These are phyloP conservation scores for Adrianichthys oophorus DNA, from an alignment of 2,797 vertebrate species.

Conservation along the genomic window DNA sequence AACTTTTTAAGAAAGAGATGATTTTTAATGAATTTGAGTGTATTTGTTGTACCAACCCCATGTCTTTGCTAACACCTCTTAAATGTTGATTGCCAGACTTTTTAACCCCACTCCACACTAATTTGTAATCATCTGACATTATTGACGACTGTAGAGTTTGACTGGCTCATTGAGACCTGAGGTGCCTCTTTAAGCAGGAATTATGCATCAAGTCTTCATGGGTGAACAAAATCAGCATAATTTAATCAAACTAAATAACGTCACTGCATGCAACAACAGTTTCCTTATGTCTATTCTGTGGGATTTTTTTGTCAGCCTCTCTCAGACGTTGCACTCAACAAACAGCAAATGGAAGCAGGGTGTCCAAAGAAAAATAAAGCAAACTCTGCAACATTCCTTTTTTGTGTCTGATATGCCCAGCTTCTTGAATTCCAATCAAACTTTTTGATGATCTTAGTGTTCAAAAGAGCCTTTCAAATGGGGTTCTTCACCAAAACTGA, in stretches of 20 bases:
- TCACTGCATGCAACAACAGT: constrained; percentile 50
- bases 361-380: too few relatives aligned
- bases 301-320: constrained; percentile 43
- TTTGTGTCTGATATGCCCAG: constrained; percentile 23
- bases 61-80: not conserved
- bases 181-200: too few relatives aligned
- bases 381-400: constrained; percentile 6
- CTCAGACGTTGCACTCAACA: constrained; percentile 23
- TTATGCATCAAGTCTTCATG: not conserved
- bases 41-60: constrained; percentile 21
- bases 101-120: constrained; percentile 54
- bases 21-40: constrained; percentile 39
- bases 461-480: constrained; percentile 42
- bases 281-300: constrained; percentile 65
- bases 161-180: too few relatives aligned
- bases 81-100: constrained; percentile 60
- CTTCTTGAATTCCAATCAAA: constrained; percentile 52
- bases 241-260: constrained; percentile 67
- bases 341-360: constrained; percentile 17
- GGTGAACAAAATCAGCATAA: constrained; percentile 75
- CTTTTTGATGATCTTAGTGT: constrained; percentile 33
- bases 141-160: constrained; percentile 24
- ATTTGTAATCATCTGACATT: constrained; percentile 61
- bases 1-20: constrained; percentile 24
- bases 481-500: constrained; percentile 48